Percentiles rank a stretch among this genome's conserved stretches.
These are phyloP conservation scores for Phymanthus crucifer DNA, from an alignment of 92 coral and sea anemone species.

Conservation along the genomic window DNA sequence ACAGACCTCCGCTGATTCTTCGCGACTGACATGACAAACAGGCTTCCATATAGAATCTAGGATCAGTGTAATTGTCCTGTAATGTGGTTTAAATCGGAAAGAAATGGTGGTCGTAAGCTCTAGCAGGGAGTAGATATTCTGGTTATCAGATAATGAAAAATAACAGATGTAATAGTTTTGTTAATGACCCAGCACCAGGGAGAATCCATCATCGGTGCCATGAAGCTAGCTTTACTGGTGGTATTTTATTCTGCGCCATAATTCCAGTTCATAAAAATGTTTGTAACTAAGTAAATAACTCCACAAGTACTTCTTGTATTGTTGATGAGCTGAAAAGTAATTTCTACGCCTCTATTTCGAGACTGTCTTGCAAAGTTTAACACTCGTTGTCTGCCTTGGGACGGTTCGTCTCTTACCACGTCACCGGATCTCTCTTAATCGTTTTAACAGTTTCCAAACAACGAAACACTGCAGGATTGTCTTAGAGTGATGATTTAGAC, in stretches of 20 bases:
- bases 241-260: background rate
- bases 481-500: background rate
- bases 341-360: too few relatives aligned
- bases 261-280: background rate
- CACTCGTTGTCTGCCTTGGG: background rate
- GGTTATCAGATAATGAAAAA: background rate
- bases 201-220: background rate
- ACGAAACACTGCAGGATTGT: background rate
- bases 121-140: slow-evolving; percentile 9
- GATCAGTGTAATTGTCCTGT: background rate
- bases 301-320: background rate
- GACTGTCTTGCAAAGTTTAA: background rate
- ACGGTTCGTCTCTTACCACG: too few relatives aligned
- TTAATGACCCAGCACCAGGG: background rate
- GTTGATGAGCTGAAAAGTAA: background rate
- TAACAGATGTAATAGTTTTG: background rate
- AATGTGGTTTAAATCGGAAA: slow-evolving; percentile 15
- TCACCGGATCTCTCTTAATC: background rate
- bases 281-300: background rate
- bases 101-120: background rate
- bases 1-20: background rate
- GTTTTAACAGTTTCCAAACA: slow-evolving; percentile 3
- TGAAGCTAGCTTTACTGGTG: background rate
- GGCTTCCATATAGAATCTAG: background rate
- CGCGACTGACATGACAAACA: background rate